Percentiles rank a stretch among this genome's conserved stretches.
These are phyloP conservation scores for Hyppa rectilinea DNA, from an alignment of 2,888 invertebrate species.

Conservation along the genomic window DNA sequence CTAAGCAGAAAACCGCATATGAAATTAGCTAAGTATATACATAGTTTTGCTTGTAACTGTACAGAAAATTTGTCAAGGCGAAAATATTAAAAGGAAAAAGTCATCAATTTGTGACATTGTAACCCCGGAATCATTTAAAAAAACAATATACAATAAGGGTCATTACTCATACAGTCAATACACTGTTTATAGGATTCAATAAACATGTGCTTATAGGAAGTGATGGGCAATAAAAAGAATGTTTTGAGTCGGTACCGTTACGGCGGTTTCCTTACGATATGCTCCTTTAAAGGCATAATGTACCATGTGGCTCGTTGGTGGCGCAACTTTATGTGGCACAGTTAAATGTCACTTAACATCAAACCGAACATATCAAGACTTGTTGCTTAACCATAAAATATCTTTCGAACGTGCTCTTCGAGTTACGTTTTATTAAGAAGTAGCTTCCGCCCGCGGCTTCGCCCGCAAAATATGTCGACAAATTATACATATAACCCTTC, in stretches of 20 bases:
- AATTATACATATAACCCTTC: too few species aligned
- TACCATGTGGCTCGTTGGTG: slow-evolving; percentile 49
- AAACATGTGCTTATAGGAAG: slow-evolving; percentile 48
- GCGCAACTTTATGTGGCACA: slow-evolving; percentile 49
- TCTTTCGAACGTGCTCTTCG: background rate
- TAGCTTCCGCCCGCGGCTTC: too few species aligned
- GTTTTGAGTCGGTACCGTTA: slow-evolving; percentile 47
- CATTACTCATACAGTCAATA: slow-evolving; percentile 20
- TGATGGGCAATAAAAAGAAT: slow-evolving; percentile 49
- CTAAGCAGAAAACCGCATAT: too few species aligned
- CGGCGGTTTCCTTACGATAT: slow-evolving; percentile 57
- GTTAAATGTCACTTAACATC: slow-evolving; percentile 50
- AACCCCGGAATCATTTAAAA: slow-evolving; percentile 1
- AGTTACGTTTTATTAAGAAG: too few species aligned
- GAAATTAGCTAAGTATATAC: too few species aligned
- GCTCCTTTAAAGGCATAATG: slow-evolving; percentile 64
- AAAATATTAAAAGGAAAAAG: too few species aligned
- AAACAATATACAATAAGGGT: background rate
- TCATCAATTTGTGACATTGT: background rate
- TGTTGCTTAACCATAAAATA: slow-evolving; percentile 32
- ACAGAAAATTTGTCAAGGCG: too few species aligned
- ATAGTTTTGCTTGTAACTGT: too few species aligned
- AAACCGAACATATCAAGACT: slow-evolving; percentile 26
- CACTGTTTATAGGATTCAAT: slow-evolving; percentile 23
- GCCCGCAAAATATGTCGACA: too few species aligned